Conservation (phyloP, 2,113 vertebrate genomes). For the Megaleporinus macrocephalus region DNA sequence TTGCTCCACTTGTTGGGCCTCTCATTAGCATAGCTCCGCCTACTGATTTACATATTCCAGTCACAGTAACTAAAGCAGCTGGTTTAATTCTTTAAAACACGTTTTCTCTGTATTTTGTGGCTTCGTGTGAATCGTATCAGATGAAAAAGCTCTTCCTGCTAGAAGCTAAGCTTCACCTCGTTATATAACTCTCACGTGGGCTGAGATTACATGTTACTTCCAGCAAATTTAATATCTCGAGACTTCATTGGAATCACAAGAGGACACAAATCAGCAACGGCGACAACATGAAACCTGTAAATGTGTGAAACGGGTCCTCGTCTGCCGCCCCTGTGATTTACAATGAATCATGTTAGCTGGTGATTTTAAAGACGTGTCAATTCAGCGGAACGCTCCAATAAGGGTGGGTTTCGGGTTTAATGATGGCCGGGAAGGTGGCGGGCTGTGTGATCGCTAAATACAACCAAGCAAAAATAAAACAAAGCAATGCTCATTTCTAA, state of each 20-base stretch:
- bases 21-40: no score
- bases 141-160: no score
- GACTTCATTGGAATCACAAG: not conserved
- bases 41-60: no score
- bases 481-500: conserved; percentile 34
- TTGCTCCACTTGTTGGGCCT: no score
- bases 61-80: no score
- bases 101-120: no score
- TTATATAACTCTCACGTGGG: not conserved
- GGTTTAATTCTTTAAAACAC: no score
- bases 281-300: not conserved
- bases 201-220: not conserved
- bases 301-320: not conserved
- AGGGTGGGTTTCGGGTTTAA: not conserved
- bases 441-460: conserved; percentile 38
- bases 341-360: not conserved
- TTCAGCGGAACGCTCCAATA: not conserved
- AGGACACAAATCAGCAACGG: not conserved
- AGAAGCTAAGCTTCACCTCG: no score
- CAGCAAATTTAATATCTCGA: not conserved
- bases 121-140: no score
- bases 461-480: conserved; percentile 37
- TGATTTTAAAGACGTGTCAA: not conserved
- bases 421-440: not conserved
- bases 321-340: not conserved